Conservation (phyloP, 2,797 vertebrate genomes). For the Neosilurus mollespiculum region DNA sequence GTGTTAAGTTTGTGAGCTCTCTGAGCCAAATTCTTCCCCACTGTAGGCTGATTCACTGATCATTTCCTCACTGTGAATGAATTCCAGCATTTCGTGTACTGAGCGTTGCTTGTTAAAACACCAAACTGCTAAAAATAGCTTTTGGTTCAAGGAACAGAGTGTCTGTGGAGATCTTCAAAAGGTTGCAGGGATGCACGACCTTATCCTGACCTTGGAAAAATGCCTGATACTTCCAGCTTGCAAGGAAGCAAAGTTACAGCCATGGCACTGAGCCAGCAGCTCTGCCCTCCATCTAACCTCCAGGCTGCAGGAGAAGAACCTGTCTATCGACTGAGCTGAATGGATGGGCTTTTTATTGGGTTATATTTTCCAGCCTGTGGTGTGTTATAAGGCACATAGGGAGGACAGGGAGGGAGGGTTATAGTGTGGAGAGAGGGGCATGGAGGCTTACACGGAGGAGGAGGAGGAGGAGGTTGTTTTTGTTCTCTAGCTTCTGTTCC, state of each 20-base stretch:
- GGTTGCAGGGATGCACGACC: neutral
- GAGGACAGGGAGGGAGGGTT: slow-evolving; percentile 1
- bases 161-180: neutral
- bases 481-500: neutral
- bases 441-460: neutral
- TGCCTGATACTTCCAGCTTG: neutral
- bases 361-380: slow-evolving; percentile 36
- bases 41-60: neutral
- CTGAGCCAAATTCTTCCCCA: slow-evolving; percentile 5
- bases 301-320: slow-evolving; percentile 18
- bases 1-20: neutral
- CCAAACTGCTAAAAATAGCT: neutral
- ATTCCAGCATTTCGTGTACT: neutral
- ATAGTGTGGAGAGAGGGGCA: neutral
- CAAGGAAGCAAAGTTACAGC: neutral
- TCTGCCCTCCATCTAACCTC: slow-evolving; percentile 41
- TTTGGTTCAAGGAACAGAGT: neutral
- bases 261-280: slow-evolving; percentile 7
- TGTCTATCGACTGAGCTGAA: slow-evolving; percentile 19
- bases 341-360: slow-evolving; percentile 49
- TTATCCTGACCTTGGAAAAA: neutral
- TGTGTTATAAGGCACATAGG: slow-evolving; percentile 16
- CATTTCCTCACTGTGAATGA: neutral
- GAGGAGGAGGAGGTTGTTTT: neutral
- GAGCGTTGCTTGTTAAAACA: too few species aligned